phyloP scores from a whole-genome alignment of 1,140 invertebrate species.

The Sesamia nonagrioides region DNA sequence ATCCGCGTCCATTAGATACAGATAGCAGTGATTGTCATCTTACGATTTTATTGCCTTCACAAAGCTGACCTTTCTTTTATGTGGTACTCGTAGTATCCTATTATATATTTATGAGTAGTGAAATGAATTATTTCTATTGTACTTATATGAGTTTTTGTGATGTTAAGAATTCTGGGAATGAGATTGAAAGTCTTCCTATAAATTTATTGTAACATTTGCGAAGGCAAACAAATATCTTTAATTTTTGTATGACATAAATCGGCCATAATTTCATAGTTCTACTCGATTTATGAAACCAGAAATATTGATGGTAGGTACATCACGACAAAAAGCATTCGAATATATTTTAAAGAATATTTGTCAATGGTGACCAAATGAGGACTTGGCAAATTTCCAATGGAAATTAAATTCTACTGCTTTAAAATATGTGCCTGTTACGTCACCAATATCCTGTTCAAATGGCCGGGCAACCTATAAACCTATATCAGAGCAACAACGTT shows the following conservation, averaged over 20 bases:
- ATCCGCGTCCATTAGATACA: conserved; percentile 23
- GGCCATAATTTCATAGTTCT: neutral
- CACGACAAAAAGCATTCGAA: neutral
- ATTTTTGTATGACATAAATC: neutral
- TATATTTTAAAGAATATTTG: conserved; percentile 34
- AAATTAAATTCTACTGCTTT: conserved; percentile 38
- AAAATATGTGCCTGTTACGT: conserved; percentile 39
- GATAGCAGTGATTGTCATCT: conserved; percentile 44
- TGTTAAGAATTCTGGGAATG: too few relatives aligned
- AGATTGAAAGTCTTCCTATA: too few relatives aligned
- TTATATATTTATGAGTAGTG: neutral
- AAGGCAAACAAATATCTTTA: neutral
- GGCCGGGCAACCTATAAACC: conserved; percentile 9
- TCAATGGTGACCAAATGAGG: conserved; percentile 34
- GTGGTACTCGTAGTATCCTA: neutral
- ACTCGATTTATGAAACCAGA: neutral
- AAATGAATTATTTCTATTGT: too few relatives aligned
- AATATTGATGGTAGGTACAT: conserved; percentile 6
- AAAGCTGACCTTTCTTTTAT: conserved; percentile 42
- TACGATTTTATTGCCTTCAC: conserved; percentile 40
- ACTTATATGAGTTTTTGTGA: too few relatives aligned
- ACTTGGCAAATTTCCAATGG: conserved; percentile 42
- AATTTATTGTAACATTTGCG: too few relatives aligned
- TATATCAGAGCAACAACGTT: neutral
- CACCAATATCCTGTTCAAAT: conserved; percentile 33